A percentile compares a stretch with the other conserved stretches of the same genome.
Conservation (phyloP, 2,888 invertebrate species). For the Cloeon dipterum region DNA sequence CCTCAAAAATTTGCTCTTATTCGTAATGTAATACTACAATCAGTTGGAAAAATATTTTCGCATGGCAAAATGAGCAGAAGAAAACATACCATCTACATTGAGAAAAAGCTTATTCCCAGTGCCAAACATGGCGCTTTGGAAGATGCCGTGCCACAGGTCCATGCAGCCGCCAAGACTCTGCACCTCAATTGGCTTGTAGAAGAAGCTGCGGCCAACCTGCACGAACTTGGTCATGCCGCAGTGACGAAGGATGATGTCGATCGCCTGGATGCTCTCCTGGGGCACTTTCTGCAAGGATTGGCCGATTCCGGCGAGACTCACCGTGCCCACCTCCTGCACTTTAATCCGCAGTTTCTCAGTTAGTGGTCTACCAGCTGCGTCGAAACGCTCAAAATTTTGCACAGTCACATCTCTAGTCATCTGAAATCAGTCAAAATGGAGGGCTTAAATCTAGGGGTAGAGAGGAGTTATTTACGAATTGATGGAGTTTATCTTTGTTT, state of each 20-base stretch:
- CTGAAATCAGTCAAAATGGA: too few relatives aligned
- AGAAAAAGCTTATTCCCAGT: conserved; percentile 70
- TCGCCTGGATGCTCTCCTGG: conserved; percentile 43
- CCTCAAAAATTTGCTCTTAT: too few relatives aligned
- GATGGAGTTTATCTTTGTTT: too few relatives aligned
- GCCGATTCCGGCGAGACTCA: conserved; percentile 25
- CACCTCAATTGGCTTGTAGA: conserved; percentile 29
- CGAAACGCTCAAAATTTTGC: too few relatives aligned
- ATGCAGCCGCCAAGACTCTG: conserved; percentile 56
- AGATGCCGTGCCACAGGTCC: conserved; percentile 84
- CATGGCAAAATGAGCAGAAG: too few relatives aligned
- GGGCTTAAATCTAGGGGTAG: too few relatives aligned
- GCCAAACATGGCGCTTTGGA: conserved; percentile 77
- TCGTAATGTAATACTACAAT: too few relatives aligned
- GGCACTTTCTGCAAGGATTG: conserved; percentile 20
- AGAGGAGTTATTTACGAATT: too few relatives aligned
- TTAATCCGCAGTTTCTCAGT: too few relatives aligned
- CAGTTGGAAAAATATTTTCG: too few relatives aligned
- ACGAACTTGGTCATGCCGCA: conserved; percentile 27
- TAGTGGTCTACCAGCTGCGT: too few relatives aligned
- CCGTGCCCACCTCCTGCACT: conserved; percentile 26
- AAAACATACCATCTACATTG: conserved; percentile 83
- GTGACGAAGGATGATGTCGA: conserved; percentile 60
- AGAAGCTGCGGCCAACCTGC: conserved; percentile 61
- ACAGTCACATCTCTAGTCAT: too few relatives aligned